Conservation (phyloP, 1,140 invertebrate species). For the Dendroctonus ponderosae region DNA sequence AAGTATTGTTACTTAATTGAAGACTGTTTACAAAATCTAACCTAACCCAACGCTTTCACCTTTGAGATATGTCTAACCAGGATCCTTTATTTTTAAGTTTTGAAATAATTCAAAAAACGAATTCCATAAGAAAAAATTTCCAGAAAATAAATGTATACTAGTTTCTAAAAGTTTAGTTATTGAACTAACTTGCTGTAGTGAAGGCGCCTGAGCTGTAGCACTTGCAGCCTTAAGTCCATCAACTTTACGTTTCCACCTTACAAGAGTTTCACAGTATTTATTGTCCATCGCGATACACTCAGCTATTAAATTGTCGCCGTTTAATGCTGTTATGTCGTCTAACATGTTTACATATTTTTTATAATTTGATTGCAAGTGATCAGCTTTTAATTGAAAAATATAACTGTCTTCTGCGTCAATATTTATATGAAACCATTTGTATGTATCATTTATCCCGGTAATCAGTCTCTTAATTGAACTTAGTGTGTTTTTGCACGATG, state of each 20-base stretch:
- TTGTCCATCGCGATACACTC: not conserved
- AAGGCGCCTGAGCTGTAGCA: not conserved
- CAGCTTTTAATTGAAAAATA: no score
- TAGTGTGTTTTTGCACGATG: not conserved
- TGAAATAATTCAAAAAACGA: constrained; percentile 10
- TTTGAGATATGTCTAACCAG: not conserved
- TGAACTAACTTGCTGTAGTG: not conserved
- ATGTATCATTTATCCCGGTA: not conserved
- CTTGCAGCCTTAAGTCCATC: not conserved
- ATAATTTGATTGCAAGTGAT: no score
- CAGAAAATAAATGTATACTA: constrained; percentile 5
- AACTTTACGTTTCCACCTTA: not conserved
- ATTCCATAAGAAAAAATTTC: constrained; percentile 12
- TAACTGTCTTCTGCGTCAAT: not conserved
- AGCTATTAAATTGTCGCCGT: not conserved
- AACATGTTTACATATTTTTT: no score
- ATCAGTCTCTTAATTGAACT: not conserved
- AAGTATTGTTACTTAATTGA: no score
- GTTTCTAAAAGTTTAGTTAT: constrained; percentile 12
- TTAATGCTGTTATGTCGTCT: not conserved
- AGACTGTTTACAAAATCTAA: constrained; percentile 1
- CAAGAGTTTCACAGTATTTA: not conserved
- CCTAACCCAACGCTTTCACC: not conserved
- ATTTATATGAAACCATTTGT: no score
- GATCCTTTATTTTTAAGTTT: constrained; percentile 6